Evolutionary conservation across 2,888 invertebrate genomes (phyloP).

Genomic region (Nemurella pictetii): DNA sequence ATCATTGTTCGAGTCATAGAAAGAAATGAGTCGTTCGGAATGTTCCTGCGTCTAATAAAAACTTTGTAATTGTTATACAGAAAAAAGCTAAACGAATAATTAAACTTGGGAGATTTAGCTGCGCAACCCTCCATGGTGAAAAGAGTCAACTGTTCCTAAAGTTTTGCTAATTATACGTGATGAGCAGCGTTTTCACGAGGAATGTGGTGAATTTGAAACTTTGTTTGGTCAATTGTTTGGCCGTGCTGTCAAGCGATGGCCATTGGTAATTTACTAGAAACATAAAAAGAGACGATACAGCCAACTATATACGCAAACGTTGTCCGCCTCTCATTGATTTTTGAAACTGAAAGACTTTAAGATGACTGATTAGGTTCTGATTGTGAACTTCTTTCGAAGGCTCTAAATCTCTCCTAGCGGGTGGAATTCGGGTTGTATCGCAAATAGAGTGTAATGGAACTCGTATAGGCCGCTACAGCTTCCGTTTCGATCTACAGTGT

Average conservation of each 20-base stretch:
- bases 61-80: neutral
- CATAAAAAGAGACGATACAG: neutral
- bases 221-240: neutral
- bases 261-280: neutral
- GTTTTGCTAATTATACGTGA: neutral
- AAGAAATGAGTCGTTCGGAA: neutral
- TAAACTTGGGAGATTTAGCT: neutral
- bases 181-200: neutral
- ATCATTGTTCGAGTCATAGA: neutral
- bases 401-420: neutral
- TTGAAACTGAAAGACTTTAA: neutral
- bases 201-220: neutral
- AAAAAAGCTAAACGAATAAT: neutral
- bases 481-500: neutral
- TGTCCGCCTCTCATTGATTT: neutral
- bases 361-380: neutral
- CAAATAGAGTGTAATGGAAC: neutral
- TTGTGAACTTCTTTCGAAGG: neutral
- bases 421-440: neutral
- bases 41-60: neutral
- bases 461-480: neutral
- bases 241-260: neutral
- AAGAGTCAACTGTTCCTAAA: neutral
- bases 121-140: neutral
- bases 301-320: too few relatives aligned